These are phyloP conservation scores for Myiothlypis coronata DNA, from an alignment of 2,797 vertebrate species.

Conservation along the genomic window DNA sequence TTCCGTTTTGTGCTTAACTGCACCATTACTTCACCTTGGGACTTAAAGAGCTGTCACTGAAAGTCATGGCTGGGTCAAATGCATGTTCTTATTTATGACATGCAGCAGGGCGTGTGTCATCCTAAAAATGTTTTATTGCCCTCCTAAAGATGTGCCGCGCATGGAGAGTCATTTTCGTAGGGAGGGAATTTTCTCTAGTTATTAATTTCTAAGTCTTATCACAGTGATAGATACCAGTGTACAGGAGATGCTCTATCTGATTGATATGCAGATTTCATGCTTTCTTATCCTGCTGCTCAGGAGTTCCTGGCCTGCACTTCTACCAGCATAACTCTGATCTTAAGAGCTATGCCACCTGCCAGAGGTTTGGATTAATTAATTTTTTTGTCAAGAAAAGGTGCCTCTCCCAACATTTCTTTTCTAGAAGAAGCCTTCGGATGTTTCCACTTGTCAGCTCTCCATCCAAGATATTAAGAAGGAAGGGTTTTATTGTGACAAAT, in stretches of 20 bases:
- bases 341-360: not conserved
- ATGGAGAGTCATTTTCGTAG: not conserved
- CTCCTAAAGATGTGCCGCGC: not conserved
- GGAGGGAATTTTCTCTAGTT: not conserved
- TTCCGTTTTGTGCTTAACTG: not conserved
- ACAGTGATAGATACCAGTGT: not conserved
- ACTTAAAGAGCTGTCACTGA: slow-evolving; percentile 6
- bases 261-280: not conserved
- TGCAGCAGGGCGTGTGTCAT: not conserved
- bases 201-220: not conserved
- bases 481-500: not conserved
- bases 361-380: not conserved
- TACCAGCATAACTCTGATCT: not conserved
- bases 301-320: not conserved
- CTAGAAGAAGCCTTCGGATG: not conserved
- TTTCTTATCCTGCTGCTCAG: not conserved
- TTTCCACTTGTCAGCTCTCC: not conserved
- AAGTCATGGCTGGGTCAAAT: not conserved
- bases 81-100: not conserved
- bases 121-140: slow-evolving; percentile 30
- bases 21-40: not conserved
- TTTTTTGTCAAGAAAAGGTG: not conserved
- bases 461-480: not conserved
- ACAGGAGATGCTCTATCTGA: not conserved
- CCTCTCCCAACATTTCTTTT: not conserved